A percentile compares a stretch with the other conserved stretches of the same genome.
Evolutionary conservation across 2,797 vertebrate genomes (phyloP).

Genomic region (Rhynchonycteris naso): DNA sequence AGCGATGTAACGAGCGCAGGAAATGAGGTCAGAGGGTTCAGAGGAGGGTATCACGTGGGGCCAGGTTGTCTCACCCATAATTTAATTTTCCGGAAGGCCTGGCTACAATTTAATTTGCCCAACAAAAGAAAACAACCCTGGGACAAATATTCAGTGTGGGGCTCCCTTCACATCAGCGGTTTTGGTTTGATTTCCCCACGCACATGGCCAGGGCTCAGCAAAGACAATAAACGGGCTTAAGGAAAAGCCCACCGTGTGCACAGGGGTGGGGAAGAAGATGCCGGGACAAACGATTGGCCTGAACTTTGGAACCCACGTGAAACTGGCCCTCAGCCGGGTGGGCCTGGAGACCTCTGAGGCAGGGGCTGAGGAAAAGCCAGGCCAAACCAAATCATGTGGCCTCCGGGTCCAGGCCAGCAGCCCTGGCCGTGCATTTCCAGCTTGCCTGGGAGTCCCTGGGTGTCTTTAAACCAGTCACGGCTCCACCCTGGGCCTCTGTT

Average conservation of each 20-base stretch:
- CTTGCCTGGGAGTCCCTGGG: neutral
- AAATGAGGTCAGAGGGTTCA: neutral
- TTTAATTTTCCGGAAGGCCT: neutral
- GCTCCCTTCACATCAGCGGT: no score
- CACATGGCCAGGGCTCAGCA: neutral
- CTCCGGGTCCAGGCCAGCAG: neutral
- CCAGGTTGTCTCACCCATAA: neutral
- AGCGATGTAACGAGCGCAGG: accelerated
- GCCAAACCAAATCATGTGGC: neutral
- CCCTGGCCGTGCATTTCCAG: neutral
- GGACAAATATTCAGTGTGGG: neutral
- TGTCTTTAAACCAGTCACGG: neutral
- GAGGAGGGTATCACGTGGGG: neutral
- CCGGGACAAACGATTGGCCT: neutral
- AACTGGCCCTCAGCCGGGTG: accelerated
- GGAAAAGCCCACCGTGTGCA: neutral
- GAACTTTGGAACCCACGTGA: neutral
- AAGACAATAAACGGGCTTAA: neutral
- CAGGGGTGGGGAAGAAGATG: neutral
- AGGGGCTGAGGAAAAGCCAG: neutral
- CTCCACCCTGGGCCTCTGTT: neutral
- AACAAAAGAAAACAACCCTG: neutral
- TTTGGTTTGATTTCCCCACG: neutral
- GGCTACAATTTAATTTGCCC: neutral
- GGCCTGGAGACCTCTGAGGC: neutral